phyloP scores from a whole-genome alignment of 1,140 invertebrate genomes.

The Andrena cerasifolii region DNA sequence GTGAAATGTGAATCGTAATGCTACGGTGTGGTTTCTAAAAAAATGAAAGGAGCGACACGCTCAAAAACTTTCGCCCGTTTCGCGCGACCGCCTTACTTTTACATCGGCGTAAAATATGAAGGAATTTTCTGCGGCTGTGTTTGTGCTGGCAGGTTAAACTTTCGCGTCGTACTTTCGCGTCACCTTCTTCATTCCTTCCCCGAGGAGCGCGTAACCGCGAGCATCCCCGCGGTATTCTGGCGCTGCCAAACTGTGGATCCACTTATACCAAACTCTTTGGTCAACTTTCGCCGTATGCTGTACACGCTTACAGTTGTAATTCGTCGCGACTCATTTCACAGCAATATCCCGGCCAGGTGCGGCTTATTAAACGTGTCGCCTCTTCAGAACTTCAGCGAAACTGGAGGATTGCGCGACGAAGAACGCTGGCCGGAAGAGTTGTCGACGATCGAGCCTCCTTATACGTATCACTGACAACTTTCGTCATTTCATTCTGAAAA shows the following conservation, averaged over 20 bases:
- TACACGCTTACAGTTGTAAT: slow-evolving; percentile 25
- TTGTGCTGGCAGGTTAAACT: not conserved
- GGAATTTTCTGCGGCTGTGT: not conserved
- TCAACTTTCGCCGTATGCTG: not conserved
- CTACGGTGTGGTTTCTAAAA: no score
- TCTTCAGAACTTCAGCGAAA: not conserved
- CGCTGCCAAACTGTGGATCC: not conserved
- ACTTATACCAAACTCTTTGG: slow-evolving; percentile 16
- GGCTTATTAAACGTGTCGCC: slow-evolving; percentile 28
- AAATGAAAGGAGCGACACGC: no score
- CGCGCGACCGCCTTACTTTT: not conserved
- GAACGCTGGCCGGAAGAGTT: not conserved
- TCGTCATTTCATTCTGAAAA: not conserved
- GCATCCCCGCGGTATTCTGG: not conserved
- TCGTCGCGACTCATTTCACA: not conserved
- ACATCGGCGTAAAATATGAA: slow-evolving; percentile 2
- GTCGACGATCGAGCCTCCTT: not conserved
- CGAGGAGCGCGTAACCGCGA: not conserved
- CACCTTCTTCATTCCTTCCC: not conserved
- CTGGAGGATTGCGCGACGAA: not conserved
- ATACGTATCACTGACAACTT: not conserved
- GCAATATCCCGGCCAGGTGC: slow-evolving; percentile 1
- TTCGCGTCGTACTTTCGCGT: slow-evolving; percentile 4
- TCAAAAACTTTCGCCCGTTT: not conserved
- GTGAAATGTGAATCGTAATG: no score